A percentile compares a stretch with the other conserved stretches of the same genome.
These are phyloP conservation scores for Holotrichia oblita DNA, from an alignment of 1,140 invertebrate species.

Conservation along the genomic window DNA sequence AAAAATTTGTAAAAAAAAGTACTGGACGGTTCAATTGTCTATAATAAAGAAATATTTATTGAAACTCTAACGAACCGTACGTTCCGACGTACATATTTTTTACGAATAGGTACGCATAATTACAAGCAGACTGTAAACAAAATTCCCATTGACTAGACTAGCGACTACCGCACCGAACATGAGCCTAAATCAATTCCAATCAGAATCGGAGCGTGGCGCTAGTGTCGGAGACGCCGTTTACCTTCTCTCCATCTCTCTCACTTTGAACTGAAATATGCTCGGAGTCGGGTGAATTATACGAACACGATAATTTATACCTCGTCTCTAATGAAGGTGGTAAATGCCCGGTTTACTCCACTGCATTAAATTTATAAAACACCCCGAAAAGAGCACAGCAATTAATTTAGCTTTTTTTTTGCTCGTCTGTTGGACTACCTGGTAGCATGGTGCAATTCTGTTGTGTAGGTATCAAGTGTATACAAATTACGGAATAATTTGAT, in stretches of 20 bases:
- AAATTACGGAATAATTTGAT: constrained; percentile 36
- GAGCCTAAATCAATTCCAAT: constrained; percentile 43
- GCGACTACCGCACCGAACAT: constrained; percentile 38
- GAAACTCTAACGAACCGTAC: too few species aligned
- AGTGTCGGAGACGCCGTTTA: background rate
- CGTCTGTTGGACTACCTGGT: background rate
- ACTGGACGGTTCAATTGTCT: too few species aligned
- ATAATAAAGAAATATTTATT: too few species aligned
- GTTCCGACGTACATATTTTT: background rate
- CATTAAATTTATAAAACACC: constrained; percentile 45
- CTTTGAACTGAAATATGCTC: constrained; percentile 49
- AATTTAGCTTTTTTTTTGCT: constrained; percentile 26
- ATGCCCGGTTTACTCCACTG: constrained; percentile 54
- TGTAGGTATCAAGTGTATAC: constrained; percentile 26
- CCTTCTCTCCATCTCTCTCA: constrained; percentile 18
- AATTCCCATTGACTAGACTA: constrained; percentile 39
- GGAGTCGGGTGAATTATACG: constrained; percentile 54
- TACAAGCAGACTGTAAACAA: constrained; percentile 38
- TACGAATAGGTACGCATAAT: constrained; percentile 24
- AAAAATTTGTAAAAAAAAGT: too few species aligned
- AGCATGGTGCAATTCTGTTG: background rate
- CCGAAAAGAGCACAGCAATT: constrained; percentile 38
- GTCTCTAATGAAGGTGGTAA: constrained; percentile 58
- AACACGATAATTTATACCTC: constrained; percentile 57
- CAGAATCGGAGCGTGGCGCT: constrained; percentile 42